A percentile compares a stretch with the other conserved stretches of the same genome.
Evolutionary conservation across 37 sponge, comb jelly and placozoan genomes (phyloP).

Genomic region (Hexactinellida sp.): DNA sequence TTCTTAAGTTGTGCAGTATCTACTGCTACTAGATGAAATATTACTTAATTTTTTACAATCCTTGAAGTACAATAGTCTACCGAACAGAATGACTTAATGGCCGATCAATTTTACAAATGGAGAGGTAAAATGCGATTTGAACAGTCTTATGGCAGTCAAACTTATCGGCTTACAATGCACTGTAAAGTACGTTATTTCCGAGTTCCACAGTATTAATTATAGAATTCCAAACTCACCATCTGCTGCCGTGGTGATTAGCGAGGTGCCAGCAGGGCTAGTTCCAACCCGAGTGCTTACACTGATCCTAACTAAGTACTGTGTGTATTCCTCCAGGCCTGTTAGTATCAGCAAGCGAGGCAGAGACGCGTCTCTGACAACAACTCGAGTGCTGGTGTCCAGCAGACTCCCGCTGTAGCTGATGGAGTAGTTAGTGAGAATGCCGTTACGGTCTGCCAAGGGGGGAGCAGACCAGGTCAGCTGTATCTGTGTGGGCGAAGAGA

Average conservation of each 20-base stretch:
- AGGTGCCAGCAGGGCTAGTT: background rate
- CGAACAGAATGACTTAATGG: too few species aligned
- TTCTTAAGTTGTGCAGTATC: too few species aligned
- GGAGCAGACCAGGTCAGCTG: background rate
- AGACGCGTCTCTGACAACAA: background rate
- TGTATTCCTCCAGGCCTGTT: background rate
- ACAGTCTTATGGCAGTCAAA: too few species aligned
- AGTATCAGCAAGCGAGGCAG: background rate
- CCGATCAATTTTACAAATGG: too few species aligned
- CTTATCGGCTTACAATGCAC: too few species aligned
- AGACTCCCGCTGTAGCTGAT: background rate
- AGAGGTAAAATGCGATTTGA: too few species aligned
- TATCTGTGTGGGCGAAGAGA: background rate
- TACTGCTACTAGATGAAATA: too few species aligned
- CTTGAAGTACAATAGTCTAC: too few species aligned
- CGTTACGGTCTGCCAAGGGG: background rate
- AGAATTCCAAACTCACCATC: background rate
- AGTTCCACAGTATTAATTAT: too few species aligned
- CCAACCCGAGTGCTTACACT: background rate
- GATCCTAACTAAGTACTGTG: background rate
- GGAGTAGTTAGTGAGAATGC: background rate
- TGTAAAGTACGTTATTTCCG: too few species aligned
- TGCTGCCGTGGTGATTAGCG: background rate
- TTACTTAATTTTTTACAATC: too few species aligned
- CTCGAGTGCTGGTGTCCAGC: background rate